Base-by-base conservation (phyloP, 2,888 invertebrate species). In the Archips xylosteana region DNA sequence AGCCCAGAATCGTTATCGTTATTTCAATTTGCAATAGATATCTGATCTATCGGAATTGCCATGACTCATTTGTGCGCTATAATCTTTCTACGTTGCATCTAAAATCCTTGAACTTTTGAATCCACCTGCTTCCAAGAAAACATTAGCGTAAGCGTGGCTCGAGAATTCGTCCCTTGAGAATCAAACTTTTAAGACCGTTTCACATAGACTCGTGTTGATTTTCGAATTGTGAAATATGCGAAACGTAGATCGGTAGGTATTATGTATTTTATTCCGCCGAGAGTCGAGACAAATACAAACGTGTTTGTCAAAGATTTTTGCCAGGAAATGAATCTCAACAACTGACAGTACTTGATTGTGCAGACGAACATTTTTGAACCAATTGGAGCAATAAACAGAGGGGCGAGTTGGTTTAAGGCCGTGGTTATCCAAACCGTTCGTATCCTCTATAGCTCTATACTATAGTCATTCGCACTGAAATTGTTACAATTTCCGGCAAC, bases 381-480 rank as follows among this genome's bases (percentile, higher is more conserved):
- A 74, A 74, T 74, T 74, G 69, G 34, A 64, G 34, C 57, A 57
- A 67, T 67, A 67, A 67, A 65, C 49, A n/a, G 69, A 70, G 74
- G 74, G 74, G 64, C 69, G 67, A 67, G 64, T 39, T 61, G 65
- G 65, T 61, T 67, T 34, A 45, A 62, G 61, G 70, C 65, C 59
- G 67, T 75, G 65, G 70, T 75, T 75, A 77, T 71, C 71, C 64
- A 75, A 76, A 77, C 72, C 70, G 75, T 68, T 68, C 54, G 73
- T 78, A 78, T 70, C 75, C 75, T 77, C 78, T 63, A 68, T n/a
- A n/a, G n/a, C n/a, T n/a, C n/a, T n/a, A n/a, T n/a, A n/a, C n/a
- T n/a, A n/a, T 60, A 77, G 77, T 75, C 81, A 80, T 76, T 83
- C 78, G 79, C 82, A 81, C 82, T 69, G 59, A 75, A 74, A 71